These are phyloP conservation scores for Verasper variegatus DNA, from an alignment of 2,113 vertebrate species.

Conservation along the genomic window DNA sequence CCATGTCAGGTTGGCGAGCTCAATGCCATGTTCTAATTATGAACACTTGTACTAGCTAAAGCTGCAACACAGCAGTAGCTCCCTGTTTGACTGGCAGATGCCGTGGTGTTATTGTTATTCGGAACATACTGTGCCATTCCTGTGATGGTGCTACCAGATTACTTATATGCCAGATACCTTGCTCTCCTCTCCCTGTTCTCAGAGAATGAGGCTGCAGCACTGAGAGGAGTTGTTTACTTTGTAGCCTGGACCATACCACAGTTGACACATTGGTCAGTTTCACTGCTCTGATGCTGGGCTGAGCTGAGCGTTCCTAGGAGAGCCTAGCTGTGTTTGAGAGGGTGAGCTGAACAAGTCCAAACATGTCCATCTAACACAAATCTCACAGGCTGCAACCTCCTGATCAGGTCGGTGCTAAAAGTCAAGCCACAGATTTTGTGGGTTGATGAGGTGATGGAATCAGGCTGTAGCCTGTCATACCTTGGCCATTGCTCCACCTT, in stretches of 20 bases:
- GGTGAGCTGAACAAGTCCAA: constrained; percentile 52
- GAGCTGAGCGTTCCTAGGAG: background rate
- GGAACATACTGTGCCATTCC: constrained; percentile 69
- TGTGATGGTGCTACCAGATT: constrained; percentile 58
- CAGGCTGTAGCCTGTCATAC: background rate
- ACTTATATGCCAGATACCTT: constrained; percentile 38
- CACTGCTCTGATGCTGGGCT: constrained; percentile 8
- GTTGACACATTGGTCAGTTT: constrained; percentile 6
- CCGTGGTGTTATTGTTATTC: constrained; percentile 71
- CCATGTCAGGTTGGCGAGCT: constrained; percentile 28
- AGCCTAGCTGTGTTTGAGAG: constrained; percentile 9
- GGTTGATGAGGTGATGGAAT: constrained; percentile 23
- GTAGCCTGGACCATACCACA: constrained; percentile 9
- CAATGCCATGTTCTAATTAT: constrained; percentile 62
- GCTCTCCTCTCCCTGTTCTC: constrained; percentile 6
- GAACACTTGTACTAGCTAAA: constrained; percentile 52
- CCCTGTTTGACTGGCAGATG: constrained; percentile 54
- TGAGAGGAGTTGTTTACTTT: constrained; percentile 41
- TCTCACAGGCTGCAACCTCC: constrained; percentile 9
- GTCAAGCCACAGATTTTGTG: constrained; percentile 3
- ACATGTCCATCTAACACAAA: constrained; percentile 34
- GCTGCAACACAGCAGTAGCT: constrained; percentile 48
- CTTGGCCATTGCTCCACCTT: background rate
- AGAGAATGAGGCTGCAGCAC: constrained; percentile 32
- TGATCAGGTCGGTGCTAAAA: constrained; percentile 23